A percentile compares a stretch with the other conserved stretches of the same genome.
These are phyloP conservation scores for Epicampocera succincta DNA, from an alignment of 2,888 invertebrate genomes.

Conservation along the genomic window DNA sequence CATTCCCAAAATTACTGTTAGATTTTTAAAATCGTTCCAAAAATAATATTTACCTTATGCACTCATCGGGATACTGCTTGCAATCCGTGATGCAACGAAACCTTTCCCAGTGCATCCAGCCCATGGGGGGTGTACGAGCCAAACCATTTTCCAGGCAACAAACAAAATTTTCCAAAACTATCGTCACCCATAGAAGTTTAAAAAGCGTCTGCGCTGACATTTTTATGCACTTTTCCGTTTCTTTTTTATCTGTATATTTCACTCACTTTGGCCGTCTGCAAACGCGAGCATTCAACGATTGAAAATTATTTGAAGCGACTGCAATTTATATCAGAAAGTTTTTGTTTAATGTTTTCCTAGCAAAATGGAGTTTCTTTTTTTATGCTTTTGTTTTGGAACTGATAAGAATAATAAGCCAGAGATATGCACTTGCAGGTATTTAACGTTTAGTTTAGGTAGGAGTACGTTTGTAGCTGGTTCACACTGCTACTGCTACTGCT, in stretches of 20 bases:
- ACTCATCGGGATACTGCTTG: slow-evolving; percentile 84
- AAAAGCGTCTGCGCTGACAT: slow-evolving; percentile 52
- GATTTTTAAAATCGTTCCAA: background rate
- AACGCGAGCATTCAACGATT: slow-evolving; percentile 51
- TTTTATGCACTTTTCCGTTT: background rate
- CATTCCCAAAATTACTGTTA: too few species aligned
- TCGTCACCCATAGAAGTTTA: slow-evolving; percentile 38
- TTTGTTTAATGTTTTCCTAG: background rate
- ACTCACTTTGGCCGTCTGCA: slow-evolving; percentile 7
- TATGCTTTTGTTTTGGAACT: background rate
- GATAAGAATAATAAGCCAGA: slow-evolving; percentile 25
- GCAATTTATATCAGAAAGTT: slow-evolving; percentile 60
- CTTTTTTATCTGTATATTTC: background rate
- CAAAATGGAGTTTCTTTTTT: slow-evolving; percentile 15
- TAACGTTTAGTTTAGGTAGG: too few species aligned
- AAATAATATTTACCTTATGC: slow-evolving; percentile 83
- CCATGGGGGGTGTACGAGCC: slow-evolving; percentile 86
- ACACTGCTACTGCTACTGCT: background rate
- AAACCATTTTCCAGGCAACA: slow-evolving; percentile 84
- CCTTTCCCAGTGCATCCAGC: slow-evolving; percentile 87
- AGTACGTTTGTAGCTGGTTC: too few species aligned
- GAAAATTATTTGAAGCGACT: slow-evolving; percentile 28
- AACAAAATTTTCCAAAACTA: slow-evolving; percentile 30
- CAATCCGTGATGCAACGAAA: slow-evolving; percentile 86
- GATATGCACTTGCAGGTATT: too few species aligned